Conservation (phyloP, 1,140 invertebrate species). For the Brachionus rubens region DNA sequence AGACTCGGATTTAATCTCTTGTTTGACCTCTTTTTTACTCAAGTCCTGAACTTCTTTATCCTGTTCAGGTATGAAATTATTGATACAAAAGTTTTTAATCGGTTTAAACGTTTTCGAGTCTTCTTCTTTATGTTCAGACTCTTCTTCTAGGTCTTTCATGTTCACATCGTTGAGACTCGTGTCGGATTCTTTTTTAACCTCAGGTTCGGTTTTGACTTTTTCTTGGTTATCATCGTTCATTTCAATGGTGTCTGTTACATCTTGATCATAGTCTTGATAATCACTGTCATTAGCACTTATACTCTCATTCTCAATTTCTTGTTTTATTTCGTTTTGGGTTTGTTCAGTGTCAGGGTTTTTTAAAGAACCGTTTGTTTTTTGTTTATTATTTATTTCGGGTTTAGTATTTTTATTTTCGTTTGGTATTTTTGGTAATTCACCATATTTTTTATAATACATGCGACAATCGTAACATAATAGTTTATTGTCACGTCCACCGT, state of each 20-base stretch:
- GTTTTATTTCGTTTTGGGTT: neutral
- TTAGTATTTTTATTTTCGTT: slow-evolving; percentile 5
- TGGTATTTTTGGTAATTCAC: slow-evolving; percentile 66
- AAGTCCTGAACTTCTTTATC: neutral
- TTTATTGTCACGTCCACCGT: slow-evolving; percentile 28
- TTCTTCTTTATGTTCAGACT: neutral
- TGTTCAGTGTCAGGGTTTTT: neutral
- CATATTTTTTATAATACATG: slow-evolving; percentile 76
- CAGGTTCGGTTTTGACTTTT: neutral
- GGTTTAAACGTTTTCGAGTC: slow-evolving; percentile 29
- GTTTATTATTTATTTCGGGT: neutral
- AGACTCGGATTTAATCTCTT: neutral
- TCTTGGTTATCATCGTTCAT: slow-evolving; percentile 4
- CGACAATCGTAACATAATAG: slow-evolving; percentile 78
- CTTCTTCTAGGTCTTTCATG: slow-evolving; percentile 19
- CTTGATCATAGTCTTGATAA: slow-evolving; percentile 34
- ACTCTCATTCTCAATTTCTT: neutral
- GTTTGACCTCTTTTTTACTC: neutral
- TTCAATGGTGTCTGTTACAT: slow-evolving; percentile 24
- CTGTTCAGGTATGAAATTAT: neutral
- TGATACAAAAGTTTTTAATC: slow-evolving; percentile 2
- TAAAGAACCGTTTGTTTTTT: neutral
- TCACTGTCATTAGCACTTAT: slow-evolving; percentile 13
- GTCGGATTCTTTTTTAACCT: neutral
- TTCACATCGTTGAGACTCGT: neutral